Evolutionary conservation across 2,113 vertebrate species (phyloP).

Genomic region (Numenius arquata): DNA sequence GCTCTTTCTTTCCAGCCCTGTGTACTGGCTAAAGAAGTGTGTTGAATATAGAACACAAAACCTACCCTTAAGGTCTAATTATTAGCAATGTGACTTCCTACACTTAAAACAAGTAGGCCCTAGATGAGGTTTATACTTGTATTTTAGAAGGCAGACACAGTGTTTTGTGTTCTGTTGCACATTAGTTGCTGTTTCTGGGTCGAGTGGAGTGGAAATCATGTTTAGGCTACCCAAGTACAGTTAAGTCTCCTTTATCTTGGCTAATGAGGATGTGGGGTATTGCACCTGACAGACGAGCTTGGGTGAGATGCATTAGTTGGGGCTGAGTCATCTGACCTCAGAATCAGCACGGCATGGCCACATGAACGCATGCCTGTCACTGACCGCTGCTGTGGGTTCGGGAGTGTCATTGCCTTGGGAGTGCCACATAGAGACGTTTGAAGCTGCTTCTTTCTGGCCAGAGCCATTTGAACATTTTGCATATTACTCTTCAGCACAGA

Average conservation of each 20-base stretch:
- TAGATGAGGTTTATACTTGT: neutral
- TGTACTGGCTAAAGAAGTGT: neutral
- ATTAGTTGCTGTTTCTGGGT: neutral
- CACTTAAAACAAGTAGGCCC: neutral
- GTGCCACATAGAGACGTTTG: rapidly evolving
- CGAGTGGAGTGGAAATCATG: rapidly evolving
- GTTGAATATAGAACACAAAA: neutral
- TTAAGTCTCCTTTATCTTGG: neutral
- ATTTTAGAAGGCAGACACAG: neutral
- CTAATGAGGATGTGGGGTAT: neutral
- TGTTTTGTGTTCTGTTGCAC: neutral
- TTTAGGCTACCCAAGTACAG: neutral
- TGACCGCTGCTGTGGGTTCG: neutral
- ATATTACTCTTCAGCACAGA: neutral
- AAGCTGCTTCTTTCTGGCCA: neutral
- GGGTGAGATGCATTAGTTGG: neutral
- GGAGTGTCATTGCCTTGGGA: neutral
- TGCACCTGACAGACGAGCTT: neutral
- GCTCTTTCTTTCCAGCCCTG: neutral
- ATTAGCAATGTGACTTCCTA: neutral
- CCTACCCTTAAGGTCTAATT: neutral
- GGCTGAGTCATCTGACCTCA: neutral
- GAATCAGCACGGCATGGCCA: neutral
- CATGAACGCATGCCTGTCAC: rapidly evolving
- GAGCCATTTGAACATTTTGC: neutral